Percentiles rank a stretch among this genome's conserved stretches.
These are phyloP conservation scores for Xiphydria camelus DNA, from an alignment of 2,888 invertebrate species.

Conservation along the genomic window DNA sequence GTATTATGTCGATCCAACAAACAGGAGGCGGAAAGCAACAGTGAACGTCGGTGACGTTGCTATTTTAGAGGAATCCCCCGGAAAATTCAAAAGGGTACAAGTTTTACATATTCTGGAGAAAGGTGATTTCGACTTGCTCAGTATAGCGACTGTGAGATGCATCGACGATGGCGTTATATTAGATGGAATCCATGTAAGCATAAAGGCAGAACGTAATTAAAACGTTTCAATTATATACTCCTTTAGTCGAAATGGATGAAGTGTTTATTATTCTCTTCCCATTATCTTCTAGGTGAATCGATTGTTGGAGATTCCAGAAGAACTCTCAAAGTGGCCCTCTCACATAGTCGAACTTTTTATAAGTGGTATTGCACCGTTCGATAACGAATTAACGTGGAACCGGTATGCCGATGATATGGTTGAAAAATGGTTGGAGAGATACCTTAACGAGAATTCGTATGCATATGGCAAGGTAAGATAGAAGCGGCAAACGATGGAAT, in stretches of 20 bases:
- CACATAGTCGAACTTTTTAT: slow-evolving; percentile 62
- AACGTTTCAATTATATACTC: not conserved
- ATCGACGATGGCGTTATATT: slow-evolving; percentile 64
- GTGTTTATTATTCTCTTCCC: slow-evolving; percentile 3
- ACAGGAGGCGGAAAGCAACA: slow-evolving; percentile 27
- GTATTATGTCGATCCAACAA: slow-evolving; percentile 34
- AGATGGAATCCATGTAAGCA: slow-evolving; percentile 23
- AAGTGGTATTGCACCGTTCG: slow-evolving; percentile 61
- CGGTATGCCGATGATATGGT: slow-evolving; percentile 53
- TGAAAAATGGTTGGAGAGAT: slow-evolving; percentile 50
- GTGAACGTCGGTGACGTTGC: slow-evolving; percentile 63
- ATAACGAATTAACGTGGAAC: slow-evolving; percentile 64
- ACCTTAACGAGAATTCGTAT: slow-evolving; percentile 39
- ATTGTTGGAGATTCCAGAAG: slow-evolving; percentile 56
- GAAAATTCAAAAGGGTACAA: slow-evolving; percentile 63
- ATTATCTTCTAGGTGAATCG: slow-evolving; percentile 32
- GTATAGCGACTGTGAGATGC: slow-evolving; percentile 60
- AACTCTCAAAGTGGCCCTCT: slow-evolving; percentile 49
- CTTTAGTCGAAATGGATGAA: not conserved
- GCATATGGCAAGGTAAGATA: slow-evolving; percentile 47
- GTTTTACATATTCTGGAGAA: slow-evolving; percentile 58
- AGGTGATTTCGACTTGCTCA: slow-evolving; percentile 39
- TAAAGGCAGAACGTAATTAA: not conserved
- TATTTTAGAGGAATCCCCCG: slow-evolving; percentile 59
- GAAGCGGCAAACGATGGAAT: too few species aligned